Evolutionary conservation across 2,888 invertebrate species (phyloP), one percentile per base, ranked within the genome.

Genomic region (Drosophila paranaensis): DNA sequence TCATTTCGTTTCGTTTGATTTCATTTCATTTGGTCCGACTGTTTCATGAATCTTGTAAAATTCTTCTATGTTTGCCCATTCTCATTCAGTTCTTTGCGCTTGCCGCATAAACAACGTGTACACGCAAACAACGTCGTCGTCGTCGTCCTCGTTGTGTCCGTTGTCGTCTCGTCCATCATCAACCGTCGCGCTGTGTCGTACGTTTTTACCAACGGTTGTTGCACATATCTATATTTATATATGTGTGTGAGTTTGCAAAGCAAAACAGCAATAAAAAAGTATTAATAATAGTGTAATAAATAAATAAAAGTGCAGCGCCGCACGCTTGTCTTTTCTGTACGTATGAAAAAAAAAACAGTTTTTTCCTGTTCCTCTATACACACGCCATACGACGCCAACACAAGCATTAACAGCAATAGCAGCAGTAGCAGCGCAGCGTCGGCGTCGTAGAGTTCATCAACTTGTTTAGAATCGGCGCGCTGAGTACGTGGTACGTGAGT

Each of bases 401-500:
- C 56, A 69, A 69, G 60, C 60, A 54, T 5, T 40, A 45, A 25
- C 20, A 75, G 16, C 46, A 63, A 54, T 27, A 50, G 33, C 35
- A 65, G 42, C 45, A 53, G 27, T 3, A 68, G 35, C 55, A 71
- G 16, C 30, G 65, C 39, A 46, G 35, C 77, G 79, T 71, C 72
- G 55, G 48, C 77, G 79, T 77, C 74, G 74, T 74, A 90, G 89
- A 90, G 89, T 90, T 90, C 89, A 90, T 90, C 89, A 90, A 90
- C 89, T 90, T 90, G 90, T 89, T 90, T 90, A 90, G 90, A 90
- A 90, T 86, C 81, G 81, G 57, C 73, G 80, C 62, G 70, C 61
- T 79, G 76, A 76, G 77, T 78, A 77, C 82, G 88, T 84, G 88
- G 76, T 78, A 77, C 82, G 88, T 84, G 88, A 85, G 85, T 85